phyloP scores from a whole-genome alignment of 2,888 invertebrate genomes.

The Junonia oenone region DNA sequence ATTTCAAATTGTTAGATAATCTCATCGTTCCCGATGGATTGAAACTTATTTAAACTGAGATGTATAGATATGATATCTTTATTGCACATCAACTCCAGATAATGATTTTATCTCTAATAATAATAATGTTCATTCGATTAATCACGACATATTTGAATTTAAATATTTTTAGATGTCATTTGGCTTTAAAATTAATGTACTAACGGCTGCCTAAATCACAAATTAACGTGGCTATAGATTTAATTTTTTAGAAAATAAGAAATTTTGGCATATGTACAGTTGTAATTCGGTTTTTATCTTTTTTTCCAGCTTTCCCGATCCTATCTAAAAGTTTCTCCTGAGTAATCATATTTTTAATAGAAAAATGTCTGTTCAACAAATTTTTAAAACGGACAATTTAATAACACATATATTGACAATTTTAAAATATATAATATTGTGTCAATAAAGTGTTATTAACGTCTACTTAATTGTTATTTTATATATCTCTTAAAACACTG shows the following conservation, averaged over 20 bases:
- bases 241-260: not conserved
- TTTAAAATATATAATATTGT: not conserved
- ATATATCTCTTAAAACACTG: slow-evolving; percentile 4
- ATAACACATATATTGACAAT: not conserved
- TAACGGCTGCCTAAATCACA: not conserved
- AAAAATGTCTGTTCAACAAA: not conserved
- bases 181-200: slow-evolving; percentile 1
- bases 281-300: not conserved
- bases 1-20: slow-evolving; percentile 5
- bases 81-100: not conserved
- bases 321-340: slow-evolving; percentile 6
- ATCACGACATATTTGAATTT: not conserved
- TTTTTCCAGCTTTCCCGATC: slow-evolving; percentile 11
- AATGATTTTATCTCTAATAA: not conserved
- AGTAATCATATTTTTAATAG: slow-evolving; percentile 5
- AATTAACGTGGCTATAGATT: not conserved
- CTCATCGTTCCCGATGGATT: not conserved
- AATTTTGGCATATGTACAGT: not conserved
- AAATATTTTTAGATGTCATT: slow-evolving; percentile 9
- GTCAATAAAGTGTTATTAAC: not conserved
- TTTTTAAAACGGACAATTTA: not conserved
- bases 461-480: not conserved
- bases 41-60: not conserved
- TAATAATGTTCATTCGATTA: not conserved
- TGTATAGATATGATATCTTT: not conserved